Evolutionary conservation across 2,113 vertebrate genomes (phyloP).

Genomic region (Tupaia tana): DNA sequence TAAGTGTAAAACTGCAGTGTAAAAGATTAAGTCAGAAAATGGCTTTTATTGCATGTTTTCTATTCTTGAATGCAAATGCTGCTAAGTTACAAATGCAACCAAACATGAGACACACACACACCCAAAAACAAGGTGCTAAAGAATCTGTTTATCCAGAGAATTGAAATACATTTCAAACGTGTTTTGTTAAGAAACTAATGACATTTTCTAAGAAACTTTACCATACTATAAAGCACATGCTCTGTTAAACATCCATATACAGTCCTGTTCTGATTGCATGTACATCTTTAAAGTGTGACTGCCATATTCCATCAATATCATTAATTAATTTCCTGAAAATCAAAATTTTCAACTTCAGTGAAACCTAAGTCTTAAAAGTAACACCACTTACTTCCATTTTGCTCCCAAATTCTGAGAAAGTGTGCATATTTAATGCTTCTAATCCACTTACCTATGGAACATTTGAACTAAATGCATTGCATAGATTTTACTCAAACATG

Average conservation of each 20-base stretch:
- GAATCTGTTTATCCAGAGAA: conserved; percentile 23
- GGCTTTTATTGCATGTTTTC: conserved; percentile 63
- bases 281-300: conserved; percentile 33
- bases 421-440: conserved; percentile 17
- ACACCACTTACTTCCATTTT: conserved; percentile 1
- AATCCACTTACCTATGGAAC: conserved; percentile 40
- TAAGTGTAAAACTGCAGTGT: conserved; percentile 73
- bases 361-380: conserved; percentile 52
- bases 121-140: background rate
- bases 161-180: background rate
- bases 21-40: conserved; percentile 70
- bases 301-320: background rate
- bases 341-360: conserved; percentile 56
- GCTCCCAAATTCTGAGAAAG: conserved; percentile 57
- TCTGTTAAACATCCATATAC: background rate
- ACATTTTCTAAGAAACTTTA: background rate
- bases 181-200: conserved; percentile 47
- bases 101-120: background rate
- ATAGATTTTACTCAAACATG: conserved; percentile 38
- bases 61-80: conserved; percentile 61
- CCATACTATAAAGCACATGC: background rate
- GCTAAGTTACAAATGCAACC: conserved; percentile 56
- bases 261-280: conserved; percentile 8
- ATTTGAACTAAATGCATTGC: background rate
- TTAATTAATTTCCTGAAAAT: conserved; percentile 57